phyloP scores from a whole-genome alignment of 2,113 vertebrate species.

The Bagarius yarrelli region DNA sequence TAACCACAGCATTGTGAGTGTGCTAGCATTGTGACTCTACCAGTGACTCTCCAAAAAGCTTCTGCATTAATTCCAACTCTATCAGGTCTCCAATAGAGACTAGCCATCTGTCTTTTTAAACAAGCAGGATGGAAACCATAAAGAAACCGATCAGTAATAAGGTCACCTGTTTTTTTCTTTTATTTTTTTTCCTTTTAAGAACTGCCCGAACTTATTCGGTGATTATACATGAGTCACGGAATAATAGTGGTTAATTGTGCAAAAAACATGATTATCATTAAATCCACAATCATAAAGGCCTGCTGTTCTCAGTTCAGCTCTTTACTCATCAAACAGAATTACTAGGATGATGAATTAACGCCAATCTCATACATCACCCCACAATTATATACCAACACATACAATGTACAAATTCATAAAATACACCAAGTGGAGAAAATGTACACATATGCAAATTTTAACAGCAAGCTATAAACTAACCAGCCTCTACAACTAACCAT shows the following conservation, averaged over 20 bases:
- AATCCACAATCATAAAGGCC: neutral
- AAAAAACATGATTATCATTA: neutral
- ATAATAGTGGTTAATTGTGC: neutral
- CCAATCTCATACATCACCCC: neutral
- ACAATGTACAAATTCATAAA: no score
- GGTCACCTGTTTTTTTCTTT: neutral
- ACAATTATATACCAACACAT: no score
- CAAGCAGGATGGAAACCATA: conserved; percentile 24
- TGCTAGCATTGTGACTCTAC: no score
- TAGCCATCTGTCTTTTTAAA: conserved; percentile 49
- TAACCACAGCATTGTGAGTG: no score
- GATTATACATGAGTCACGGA: neutral
- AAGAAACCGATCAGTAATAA: neutral
- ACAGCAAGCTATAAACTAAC: neutral
- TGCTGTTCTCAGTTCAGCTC: no score
- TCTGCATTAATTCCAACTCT: conserved; percentile 37
- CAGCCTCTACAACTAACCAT: conserved; percentile 5
- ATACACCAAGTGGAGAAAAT: neutral
- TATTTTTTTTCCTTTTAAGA: no score
- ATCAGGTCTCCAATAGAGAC: conserved; percentile 44
- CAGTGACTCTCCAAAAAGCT: conserved; percentile 16
- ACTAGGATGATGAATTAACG: neutral
- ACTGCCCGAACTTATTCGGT: neutral
- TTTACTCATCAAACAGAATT: neutral
- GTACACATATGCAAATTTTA: neutral